Evolutionary conservation across 2,888 invertebrate species (phyloP).

Genomic region (Aspidiotus destructor): DNA sequence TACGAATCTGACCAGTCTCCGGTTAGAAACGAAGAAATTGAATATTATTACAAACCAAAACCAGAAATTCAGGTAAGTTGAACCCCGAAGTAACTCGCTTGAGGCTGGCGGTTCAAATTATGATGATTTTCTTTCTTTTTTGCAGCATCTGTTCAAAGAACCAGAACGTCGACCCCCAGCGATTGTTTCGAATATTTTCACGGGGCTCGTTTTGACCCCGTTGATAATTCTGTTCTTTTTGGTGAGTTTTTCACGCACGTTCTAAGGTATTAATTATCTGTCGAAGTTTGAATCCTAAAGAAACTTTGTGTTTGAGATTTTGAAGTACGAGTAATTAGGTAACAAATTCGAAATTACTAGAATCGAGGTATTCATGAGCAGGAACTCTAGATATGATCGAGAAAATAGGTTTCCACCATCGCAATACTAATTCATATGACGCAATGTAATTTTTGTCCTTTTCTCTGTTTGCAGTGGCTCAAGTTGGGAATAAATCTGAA

Average conservation of each 20-base stretch:
- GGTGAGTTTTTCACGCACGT: conserved; percentile 42
- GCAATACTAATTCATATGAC: too few relatives aligned
- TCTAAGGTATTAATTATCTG: conserved; percentile 2
- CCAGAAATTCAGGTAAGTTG: conserved; percentile 51
- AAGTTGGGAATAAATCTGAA: conserved; percentile 76
- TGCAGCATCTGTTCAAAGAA: conserved; percentile 74
- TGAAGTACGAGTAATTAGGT: conserved; percentile 7
- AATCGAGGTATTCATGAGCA: too few relatives aligned
- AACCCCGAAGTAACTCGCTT: not conserved
- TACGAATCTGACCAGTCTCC: conserved; percentile 48
- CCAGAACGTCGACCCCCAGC: conserved; percentile 86
- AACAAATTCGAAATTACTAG: too few relatives aligned
- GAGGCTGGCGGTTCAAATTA: not conserved
- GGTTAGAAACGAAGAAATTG: conserved; percentile 29
- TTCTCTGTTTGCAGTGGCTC: conserved; percentile 55
- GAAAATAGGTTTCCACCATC: too few relatives aligned
- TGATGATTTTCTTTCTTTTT: conserved; percentile 34
- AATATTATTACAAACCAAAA: conserved; percentile 45
- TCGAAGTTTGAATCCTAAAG: not conserved
- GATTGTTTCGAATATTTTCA: conserved; percentile 81
- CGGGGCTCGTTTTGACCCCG: conserved; percentile 69
- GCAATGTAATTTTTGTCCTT: too few relatives aligned
- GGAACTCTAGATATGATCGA: too few relatives aligned
- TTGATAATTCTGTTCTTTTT: conserved; percentile 69
- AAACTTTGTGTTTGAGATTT: not conserved